A percentile compares a stretch with the other conserved stretches of the same genome.
phyloP scores from a whole-genome alignment of 2,888 invertebrate species.

The Idaea biselata region DNA sequence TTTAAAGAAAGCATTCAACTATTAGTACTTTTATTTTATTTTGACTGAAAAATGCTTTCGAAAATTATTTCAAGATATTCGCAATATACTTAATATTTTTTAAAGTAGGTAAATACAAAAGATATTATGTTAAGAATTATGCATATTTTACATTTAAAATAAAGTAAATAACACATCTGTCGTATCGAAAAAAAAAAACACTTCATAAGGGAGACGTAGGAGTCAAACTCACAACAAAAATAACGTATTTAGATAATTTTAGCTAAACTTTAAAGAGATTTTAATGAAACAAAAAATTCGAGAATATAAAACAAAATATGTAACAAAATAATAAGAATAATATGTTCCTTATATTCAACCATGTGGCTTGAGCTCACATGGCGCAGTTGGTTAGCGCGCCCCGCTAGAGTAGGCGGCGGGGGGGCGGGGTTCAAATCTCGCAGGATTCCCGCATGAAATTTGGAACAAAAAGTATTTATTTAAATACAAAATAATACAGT shows the following conservation, averaged over 20 bases:
- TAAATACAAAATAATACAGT: not conserved
- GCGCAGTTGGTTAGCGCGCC: too few species aligned
- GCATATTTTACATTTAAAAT: not conserved
- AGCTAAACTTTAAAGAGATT: slow-evolving; percentile 6
- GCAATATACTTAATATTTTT: not conserved
- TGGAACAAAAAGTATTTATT: too few species aligned
- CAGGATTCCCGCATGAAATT: too few species aligned
- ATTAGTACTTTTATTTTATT: not conserved
- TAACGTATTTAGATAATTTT: not conserved
- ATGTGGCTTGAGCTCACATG: too few species aligned
- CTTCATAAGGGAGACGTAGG: too few species aligned
- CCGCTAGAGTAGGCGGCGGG: too few species aligned
- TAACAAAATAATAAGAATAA: too few species aligned
- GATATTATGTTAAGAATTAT: not conserved
- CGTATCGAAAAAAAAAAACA: not conserved
- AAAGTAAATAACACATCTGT: not conserved
- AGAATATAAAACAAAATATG: not conserved
- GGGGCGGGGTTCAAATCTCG: too few species aligned
- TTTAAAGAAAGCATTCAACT: not conserved
- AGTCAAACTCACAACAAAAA: not conserved
- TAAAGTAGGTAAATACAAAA: not conserved
- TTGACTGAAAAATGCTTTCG: not conserved
- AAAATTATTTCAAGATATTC: not conserved
- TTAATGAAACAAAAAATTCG: not conserved
- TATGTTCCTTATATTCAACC: too few species aligned